These are phyloP conservation scores for Diceros bicornis DNA, from an alignment of 2,797 vertebrate genomes.

Conservation along the genomic window DNA sequence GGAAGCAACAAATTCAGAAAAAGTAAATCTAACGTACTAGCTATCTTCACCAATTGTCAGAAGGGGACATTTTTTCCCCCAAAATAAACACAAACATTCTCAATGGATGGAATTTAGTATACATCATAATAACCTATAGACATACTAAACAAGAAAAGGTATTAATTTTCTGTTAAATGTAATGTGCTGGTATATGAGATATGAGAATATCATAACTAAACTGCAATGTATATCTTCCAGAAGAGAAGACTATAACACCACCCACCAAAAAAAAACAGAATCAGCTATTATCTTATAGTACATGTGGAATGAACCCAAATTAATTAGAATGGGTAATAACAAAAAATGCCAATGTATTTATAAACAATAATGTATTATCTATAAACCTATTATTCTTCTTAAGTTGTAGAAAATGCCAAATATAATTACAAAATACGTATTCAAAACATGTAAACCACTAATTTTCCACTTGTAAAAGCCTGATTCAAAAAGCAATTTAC, in stretches of 20 bases:
- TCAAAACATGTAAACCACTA: slow-evolving; percentile 84
- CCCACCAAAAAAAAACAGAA: not conserved
- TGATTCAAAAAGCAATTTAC: slow-evolving; percentile 84
- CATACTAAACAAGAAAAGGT: not conserved
- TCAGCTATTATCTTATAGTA: not conserved
- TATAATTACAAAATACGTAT: slow-evolving; percentile 81
- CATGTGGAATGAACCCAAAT: slow-evolving; percentile 15
- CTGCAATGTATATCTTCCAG: not conserved
- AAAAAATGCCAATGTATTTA: slow-evolving; percentile 65
- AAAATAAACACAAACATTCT: not conserved
- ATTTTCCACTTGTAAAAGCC: slow-evolving; percentile 85
- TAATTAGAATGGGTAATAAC: slow-evolving; percentile 62
- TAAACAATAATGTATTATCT: slow-evolving; percentile 68
- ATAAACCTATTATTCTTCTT: slow-evolving; percentile 79
- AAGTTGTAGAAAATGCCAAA: slow-evolving; percentile 78
- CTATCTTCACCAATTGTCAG: not conserved
- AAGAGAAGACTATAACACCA: not conserved
- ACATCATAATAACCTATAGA: not conserved
- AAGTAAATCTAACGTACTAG: not conserved
- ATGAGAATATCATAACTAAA: not conserved
- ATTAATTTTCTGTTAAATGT: not conserved
- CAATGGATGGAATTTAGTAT: not conserved
- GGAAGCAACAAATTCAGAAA: not conserved
- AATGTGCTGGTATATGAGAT: not conserved
- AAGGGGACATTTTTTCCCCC: not conserved